phyloP scores from a whole-genome alignment of 2,113 vertebrate genomes.

The Cygnus atratus region DNA sequence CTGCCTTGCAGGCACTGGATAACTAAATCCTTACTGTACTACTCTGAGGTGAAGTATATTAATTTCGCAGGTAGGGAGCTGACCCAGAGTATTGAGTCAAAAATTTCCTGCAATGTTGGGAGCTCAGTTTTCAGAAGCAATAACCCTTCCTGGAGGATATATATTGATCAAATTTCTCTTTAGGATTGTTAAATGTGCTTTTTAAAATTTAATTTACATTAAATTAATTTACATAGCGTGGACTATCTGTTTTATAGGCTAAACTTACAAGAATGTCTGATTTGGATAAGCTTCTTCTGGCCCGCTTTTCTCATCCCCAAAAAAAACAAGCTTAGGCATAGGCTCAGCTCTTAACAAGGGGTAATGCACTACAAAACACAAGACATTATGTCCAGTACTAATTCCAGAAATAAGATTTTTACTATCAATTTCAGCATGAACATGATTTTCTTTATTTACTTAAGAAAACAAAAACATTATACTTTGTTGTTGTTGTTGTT shows the following conservation, averaged over 20 bases:
- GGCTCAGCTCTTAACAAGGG: background rate
- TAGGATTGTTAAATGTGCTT: background rate
- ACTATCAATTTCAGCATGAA: background rate
- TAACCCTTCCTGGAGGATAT: background rate
- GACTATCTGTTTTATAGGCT: background rate
- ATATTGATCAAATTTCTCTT: background rate
- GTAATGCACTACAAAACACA: background rate
- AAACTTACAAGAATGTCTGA: background rate
- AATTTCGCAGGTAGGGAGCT: background rate
- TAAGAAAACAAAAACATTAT: background rate
- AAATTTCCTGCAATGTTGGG: background rate
- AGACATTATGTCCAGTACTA: background rate
- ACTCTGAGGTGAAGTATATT: background rate
- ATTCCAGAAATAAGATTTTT: background rate
- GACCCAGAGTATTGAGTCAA: background rate
- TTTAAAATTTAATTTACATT: background rate
- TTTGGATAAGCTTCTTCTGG: background rate
- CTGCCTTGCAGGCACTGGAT: background rate
- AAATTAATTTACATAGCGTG: background rate
- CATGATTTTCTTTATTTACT: background rate
- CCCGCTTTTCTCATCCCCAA: background rate
- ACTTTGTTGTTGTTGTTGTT: background rate
- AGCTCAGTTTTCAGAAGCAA: background rate
- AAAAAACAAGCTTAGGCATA: background rate
- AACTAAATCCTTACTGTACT: background rate